A percentile compares a stretch with the other conserved stretches of the same genome.
These are phyloP conservation scores for Troides aeacus DNA, from an alignment of 2,888 invertebrate species.

Conservation along the genomic window DNA sequence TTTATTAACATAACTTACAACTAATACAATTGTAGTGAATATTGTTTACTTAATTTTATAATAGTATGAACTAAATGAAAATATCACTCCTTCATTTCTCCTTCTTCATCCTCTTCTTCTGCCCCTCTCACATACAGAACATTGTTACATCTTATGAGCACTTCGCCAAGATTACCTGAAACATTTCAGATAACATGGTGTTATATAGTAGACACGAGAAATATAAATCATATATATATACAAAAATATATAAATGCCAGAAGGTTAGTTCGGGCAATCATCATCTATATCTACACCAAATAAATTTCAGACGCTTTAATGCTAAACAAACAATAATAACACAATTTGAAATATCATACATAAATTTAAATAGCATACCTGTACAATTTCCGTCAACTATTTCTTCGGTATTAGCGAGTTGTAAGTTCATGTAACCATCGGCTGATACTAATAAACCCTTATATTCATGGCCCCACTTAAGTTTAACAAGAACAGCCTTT, in stretches of 20 bases:
- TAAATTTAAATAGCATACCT: slow-evolving; percentile 71
- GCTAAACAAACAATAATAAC: not conserved
- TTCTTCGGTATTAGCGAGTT: slow-evolving; percentile 98
- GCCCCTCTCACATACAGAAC: slow-evolving; percentile 96
- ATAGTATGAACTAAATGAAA: slow-evolving; percentile 31
- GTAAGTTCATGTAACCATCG: slow-evolving; percentile 99
- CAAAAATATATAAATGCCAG: no score
- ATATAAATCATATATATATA: no score
- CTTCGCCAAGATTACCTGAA: slow-evolving; percentile 94
- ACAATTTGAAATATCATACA: not conserved
- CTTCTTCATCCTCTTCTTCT: slow-evolving; percentile 98
- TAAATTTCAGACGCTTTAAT: not conserved
- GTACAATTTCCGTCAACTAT: slow-evolving; percentile 95
- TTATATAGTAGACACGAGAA: not conserved
- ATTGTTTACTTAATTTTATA: slow-evolving; percentile 20
- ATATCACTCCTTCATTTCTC: slow-evolving; percentile 92
- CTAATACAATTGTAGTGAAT: slow-evolving; percentile 6
- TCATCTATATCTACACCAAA: not conserved
- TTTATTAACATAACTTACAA: slow-evolving; percentile 18
- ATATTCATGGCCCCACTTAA: slow-evolving; percentile 99
- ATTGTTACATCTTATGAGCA: slow-evolving; percentile 98
- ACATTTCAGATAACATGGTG: slow-evolving; percentile 18
- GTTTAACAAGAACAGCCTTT: slow-evolving; percentile 97
- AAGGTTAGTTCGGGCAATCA: no score
- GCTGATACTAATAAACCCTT: slow-evolving; percentile 98